Percentiles rank a stretch among this genome's conserved stretches.
Conservation (phyloP, 2,888 invertebrate species). For the Stictocephala bisonia region DNA sequence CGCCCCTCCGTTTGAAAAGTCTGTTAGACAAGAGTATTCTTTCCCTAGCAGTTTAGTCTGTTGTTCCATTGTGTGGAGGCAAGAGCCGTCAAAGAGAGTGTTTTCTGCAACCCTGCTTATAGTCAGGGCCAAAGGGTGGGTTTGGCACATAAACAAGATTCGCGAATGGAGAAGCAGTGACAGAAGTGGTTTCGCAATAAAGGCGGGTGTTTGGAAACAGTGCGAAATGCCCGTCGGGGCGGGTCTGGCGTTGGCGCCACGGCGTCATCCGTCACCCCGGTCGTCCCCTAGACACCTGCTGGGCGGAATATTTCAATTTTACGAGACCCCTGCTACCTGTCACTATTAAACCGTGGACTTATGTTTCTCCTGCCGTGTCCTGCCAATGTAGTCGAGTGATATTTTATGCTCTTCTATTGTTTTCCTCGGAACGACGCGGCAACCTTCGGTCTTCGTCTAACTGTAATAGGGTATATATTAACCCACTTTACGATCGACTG, state of each 20-base stretch:
- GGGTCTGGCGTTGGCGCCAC: conserved; percentile 30
- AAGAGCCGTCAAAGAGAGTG: too few species aligned
- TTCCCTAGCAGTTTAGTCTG: too few species aligned
- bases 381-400: conserved; percentile 16
- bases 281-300: conserved; percentile 44
- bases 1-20: too few species aligned
- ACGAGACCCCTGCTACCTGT: conserved; percentile 44
- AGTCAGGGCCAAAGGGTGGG: too few species aligned
- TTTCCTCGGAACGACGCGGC: conserved; percentile 16
- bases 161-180: conserved; percentile 19
- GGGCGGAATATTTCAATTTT: conserved; percentile 46
- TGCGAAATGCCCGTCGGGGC: conserved; percentile 7
- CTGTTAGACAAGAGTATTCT: too few species aligned
- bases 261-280: conserved; percentile 42
- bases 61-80: too few species aligned
- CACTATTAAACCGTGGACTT: conserved; percentile 46
- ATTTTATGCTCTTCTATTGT: conserved; percentile 35
- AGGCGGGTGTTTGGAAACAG: conserved; percentile 39
- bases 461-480: conserved; percentile 30
- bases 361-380: conserved; percentile 30
- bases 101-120: too few species aligned
- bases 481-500: conserved; percentile 2
- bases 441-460: neutral
- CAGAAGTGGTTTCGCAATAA: conserved; percentile 44
- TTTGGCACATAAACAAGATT: conserved; percentile 33